Percentiles rank a stretch among this genome's conserved stretches.
Evolutionary conservation across 2,888 invertebrate species (phyloP).

Genomic region (Atrina japonica): DNA sequence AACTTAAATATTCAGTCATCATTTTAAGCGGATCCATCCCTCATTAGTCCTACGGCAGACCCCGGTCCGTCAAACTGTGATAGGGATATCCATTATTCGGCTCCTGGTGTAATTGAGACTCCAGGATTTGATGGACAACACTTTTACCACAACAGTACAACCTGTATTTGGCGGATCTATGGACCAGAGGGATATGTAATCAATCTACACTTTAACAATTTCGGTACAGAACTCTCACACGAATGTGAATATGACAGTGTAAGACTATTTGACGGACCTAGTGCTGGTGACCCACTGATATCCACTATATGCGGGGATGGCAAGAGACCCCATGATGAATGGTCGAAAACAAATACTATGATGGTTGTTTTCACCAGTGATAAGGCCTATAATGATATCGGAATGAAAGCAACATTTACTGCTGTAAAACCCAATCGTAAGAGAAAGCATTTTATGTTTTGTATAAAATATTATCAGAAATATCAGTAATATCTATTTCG

Average conservation of each 20-base stretch:
- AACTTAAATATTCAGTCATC: too few relatives aligned
- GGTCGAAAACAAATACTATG: slow-evolving; percentile 53
- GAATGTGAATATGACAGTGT: slow-evolving; percentile 55
- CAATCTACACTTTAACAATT: slow-evolving; percentile 53
- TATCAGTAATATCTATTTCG: neutral
- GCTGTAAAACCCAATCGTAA: slow-evolving; percentile 33
- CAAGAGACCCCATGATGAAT: slow-evolving; percentile 54
- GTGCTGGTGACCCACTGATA: slow-evolving; percentile 42
- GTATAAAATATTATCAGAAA: neutral
- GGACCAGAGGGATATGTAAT: slow-evolving; percentile 43
- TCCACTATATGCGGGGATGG: slow-evolving; percentile 58
- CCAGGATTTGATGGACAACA: slow-evolving; percentile 37
- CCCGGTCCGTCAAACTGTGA: slow-evolving; percentile 28
- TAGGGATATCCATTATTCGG: slow-evolving; percentile 30
- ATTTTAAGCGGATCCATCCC: slow-evolving; percentile 4
- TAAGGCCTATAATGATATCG: slow-evolving; percentile 46
- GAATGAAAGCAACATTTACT: slow-evolving; percentile 58
- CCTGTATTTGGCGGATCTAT: slow-evolving; percentile 47
- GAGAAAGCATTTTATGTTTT: neutral
- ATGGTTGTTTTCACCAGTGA: slow-evolving; percentile 64
- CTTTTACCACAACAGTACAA: slow-evolving; percentile 38
- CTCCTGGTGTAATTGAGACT: slow-evolving; percentile 39
- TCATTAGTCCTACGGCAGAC: slow-evolving; percentile 6
- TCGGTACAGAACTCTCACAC: slow-evolving; percentile 41
- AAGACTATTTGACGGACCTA: slow-evolving; percentile 50